Base-by-base conservation (phyloP, 2,888 invertebrate species). In the Brenthis hecate region DNA sequence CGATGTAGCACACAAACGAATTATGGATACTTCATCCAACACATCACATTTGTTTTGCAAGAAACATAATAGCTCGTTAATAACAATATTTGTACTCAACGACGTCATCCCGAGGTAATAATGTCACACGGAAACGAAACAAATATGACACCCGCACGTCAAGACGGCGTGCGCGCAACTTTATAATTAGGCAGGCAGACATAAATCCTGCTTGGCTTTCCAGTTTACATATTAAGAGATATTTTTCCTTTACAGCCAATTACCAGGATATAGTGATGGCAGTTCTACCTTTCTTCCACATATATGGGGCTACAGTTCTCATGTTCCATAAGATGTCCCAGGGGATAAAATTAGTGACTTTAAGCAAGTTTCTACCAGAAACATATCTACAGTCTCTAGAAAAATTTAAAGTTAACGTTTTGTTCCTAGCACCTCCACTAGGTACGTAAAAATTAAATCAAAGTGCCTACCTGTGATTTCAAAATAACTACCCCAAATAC, bases 251-350 rank as follows among this genome's bases (percentile, higher is more conserved):
- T 64, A 23, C 82, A 94, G 94, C 85, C 0, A 84, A 82, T 0
- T 85, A 93, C 66, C 96, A 96, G 84, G 96, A 96, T 65, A 86
- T 94, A 0, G 74, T 94, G 13, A 92, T 96, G 60, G 94, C 94
- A 3, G 92, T 97, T 2, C 84, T 98, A 60, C 98, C 98, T 2
- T 94, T 97, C 83, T 97, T 95, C 85, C 98, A 98, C 83, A 96
- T 96, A 72, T 98, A 96, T 79, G 97, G 96, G 0, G 93, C 96
- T 23, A 88, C 94, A 0, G 91, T 94, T 0, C 82, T 94, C 16
- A 92, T 96, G 88, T 85, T 95, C 56, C 93, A 94, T 70, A 93
- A 94, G 74, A 80, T 97, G 76, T 86, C 92, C 0, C 79, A 90
- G 0, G 97, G 97, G 0, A 86, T 90, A 1, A 95, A 95, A 74